Evolutionary conservation across 2,888 invertebrate genomes (phyloP), one percentile per base, ranked within the genome.

Genomic region (Hypselothyrea guttata): DNA sequence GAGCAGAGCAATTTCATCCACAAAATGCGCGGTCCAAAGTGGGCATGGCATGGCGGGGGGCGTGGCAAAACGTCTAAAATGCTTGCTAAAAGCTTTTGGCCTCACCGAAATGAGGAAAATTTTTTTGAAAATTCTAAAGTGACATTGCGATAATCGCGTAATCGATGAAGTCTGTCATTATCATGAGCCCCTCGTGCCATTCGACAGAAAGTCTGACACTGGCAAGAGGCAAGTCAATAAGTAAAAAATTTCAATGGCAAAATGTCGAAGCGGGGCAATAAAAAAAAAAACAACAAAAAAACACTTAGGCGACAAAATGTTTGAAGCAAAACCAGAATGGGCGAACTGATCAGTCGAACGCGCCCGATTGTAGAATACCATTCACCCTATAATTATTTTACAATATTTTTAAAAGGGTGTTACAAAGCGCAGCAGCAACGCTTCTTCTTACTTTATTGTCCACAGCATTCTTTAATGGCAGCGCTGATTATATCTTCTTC

Each of bases 131-230:
- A 72, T 78, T 76, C 71, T 71, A 79, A 82, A 82, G 69, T 85
- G 81, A 83, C 81, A 85, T 74, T 68, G 75, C 82, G 75, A 79
- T 82, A 82, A 82, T 82, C 81, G 85, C 81, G 81, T 83, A 82
- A 85, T 82, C 81, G 81, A 82, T 85, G 74, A 82, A 82, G 81
- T 73, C 85, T 85, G 81, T 85, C 86, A 82, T 82, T 82, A 82
- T 79, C 85, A 71, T 69, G 83, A 74, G 71, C 74, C 68, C 48
- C 38, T 60, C 40, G 45, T 13, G n/a, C 28, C 11, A 40, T 9
- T 22, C 22, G 22, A 5, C 22, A n/a, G 22, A 30, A 28, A 4
- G 9, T 34, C 18, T 59, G 58, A 41, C 53, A 40, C 51, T 66
- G 61, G 60, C 72, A 69, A 71, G 11, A 58, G 42, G 47, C 58